Conservation (phyloP, 2,797 vertebrate species). For the Aphelocoma californica region DNA sequence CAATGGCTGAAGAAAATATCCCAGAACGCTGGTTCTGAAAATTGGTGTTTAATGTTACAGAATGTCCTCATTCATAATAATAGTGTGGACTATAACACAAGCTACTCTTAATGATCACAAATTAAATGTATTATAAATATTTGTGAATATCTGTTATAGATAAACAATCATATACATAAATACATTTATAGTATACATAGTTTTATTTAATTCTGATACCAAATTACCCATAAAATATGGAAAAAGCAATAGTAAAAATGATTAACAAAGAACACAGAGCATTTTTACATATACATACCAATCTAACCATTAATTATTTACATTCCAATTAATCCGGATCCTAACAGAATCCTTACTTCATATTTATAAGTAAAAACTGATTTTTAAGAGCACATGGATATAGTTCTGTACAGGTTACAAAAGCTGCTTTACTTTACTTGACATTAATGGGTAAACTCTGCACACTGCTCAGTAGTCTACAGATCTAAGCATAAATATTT, state of each 20-base stretch:
- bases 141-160: background rate
- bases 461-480: background rate
- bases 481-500: background rate
- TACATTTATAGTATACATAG: background rate
- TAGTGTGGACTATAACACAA: background rate
- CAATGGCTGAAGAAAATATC: background rate
- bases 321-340: background rate
- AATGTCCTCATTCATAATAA: background rate
- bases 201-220: background rate
- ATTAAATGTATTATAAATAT: background rate
- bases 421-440: background rate
- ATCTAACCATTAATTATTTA: background rate
- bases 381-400: background rate
- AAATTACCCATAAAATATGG: background rate
- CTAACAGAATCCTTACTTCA: background rate
- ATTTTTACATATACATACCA: background rate
- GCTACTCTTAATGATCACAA: background rate
- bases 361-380: background rate
- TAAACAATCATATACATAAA: background rate
- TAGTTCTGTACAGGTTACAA: background rate
- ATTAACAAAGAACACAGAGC: background rate
- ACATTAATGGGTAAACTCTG: background rate
- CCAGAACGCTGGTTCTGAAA: background rate
- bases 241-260: background rate
- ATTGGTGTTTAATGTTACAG: background rate